Conservation (phyloP, 2,888 invertebrate species). For the Encarsia formosa region DNA sequence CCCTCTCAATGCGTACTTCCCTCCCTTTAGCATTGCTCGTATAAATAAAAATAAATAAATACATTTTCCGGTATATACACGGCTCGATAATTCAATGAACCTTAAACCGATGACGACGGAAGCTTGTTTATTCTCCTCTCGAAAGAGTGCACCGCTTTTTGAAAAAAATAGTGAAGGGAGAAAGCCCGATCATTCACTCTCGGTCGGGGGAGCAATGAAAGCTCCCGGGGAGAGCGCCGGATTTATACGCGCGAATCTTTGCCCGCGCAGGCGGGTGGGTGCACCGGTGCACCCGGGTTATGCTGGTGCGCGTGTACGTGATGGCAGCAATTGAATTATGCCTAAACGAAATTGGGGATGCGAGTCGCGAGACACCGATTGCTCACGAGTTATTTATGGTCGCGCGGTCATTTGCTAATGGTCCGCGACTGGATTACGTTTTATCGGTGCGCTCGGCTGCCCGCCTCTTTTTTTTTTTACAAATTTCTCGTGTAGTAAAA, state of each 20-base stretch:
- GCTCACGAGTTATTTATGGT: conserved; percentile 28
- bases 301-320: neutral
- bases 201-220: conserved; percentile 24
- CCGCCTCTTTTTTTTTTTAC: too few species aligned
- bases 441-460: too few species aligned
- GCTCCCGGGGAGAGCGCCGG: conserved; percentile 17
- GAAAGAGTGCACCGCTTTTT: neutral
- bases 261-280: conserved; percentile 2
- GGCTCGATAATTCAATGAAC: conserved; percentile 36
- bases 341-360: conserved; percentile 25
- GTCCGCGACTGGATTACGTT: too few species aligned
- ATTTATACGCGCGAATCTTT: conserved; percentile 22
- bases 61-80: neutral
- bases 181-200: conserved; percentile 23
- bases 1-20: conserved; percentile 30
- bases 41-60: too few species aligned
- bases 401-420: conserved; percentile 26
- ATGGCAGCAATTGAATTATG: conserved; percentile 28
- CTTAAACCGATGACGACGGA: conserved; percentile 22
- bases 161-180: conserved; percentile 13
- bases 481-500: too few species aligned
- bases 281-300: neutral
- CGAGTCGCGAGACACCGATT: conserved; percentile 25
- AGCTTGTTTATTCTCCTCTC: conserved; percentile 26
- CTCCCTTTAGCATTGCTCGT: too few species aligned